Conservation (phyloP, 2,888 invertebrate species). For the Pyrochroa serraticornis region DNA sequence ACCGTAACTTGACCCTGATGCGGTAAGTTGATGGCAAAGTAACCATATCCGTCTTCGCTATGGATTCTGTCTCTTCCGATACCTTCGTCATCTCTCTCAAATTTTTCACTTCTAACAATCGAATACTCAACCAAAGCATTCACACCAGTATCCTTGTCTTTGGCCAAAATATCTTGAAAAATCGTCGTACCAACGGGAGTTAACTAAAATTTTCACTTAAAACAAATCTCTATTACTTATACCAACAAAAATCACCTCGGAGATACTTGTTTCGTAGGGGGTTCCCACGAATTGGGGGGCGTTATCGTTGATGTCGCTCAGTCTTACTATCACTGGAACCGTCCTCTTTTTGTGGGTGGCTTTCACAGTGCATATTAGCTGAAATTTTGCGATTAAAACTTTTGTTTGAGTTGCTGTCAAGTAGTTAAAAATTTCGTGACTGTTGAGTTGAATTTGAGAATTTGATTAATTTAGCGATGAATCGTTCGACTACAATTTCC, state of each 20-base stretch:
- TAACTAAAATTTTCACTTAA: slow-evolving; percentile 65
- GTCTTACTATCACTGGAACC: slow-evolving; percentile 87
- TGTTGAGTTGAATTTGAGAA: too few species aligned
- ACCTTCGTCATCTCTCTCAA: slow-evolving; percentile 65
- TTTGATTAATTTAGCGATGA: too few species aligned
- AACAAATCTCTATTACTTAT: too few species aligned
- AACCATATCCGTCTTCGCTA: slow-evolving; percentile 79
- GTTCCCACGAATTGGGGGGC: slow-evolving; percentile 82
- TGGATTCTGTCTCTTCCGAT: slow-evolving; percentile 63
- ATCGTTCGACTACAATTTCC: too few species aligned
- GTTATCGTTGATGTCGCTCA: slow-evolving; percentile 91
- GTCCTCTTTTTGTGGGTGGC: slow-evolving; percentile 80
- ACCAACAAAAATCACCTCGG: slow-evolving; percentile 72
- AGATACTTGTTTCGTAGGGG: slow-evolving; percentile 82
- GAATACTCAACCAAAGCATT: slow-evolving; percentile 89
- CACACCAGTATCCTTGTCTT: slow-evolving; percentile 85
- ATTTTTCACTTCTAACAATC: slow-evolving; percentile 71
- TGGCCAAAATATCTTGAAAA: slow-evolving; percentile 79
- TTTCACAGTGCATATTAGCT: slow-evolving; percentile 84
- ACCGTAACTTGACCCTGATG: slow-evolving; percentile 90
- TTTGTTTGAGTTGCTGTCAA: not conserved
- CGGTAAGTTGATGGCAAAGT: slow-evolving; percentile 83
- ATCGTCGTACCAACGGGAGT: slow-evolving; percentile 86
- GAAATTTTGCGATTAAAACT: slow-evolving; percentile 49
- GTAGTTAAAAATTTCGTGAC: too few species aligned